Conservation (phyloP, 2,113 vertebrate species). For the Paralichthys olivaceus region DNA sequence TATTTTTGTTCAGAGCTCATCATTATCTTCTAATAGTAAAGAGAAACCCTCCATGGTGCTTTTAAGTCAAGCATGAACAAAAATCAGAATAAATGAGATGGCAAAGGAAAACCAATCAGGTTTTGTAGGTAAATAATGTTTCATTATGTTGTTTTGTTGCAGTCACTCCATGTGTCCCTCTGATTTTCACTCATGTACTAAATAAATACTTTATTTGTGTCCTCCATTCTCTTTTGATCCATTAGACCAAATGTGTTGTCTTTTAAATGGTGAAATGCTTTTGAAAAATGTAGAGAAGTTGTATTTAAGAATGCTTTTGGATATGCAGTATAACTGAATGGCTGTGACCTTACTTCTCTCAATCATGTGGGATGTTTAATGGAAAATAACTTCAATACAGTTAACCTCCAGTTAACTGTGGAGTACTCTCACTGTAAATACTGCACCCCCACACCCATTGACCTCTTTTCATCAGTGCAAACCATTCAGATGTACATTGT, state of each 20-base stretch:
- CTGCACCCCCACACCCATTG: neutral
- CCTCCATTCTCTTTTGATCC: too few relatives aligned
- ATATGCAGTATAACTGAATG: too few relatives aligned
- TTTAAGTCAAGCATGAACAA: neutral
- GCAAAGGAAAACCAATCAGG: neutral
- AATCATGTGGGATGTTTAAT: neutral
- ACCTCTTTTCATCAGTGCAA: neutral
- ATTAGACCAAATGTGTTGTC: neutral
- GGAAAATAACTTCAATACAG: neutral
- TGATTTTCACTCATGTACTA: neutral
- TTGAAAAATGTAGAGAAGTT: neutral
- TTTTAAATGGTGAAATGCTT: neutral
- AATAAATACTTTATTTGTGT: neutral
- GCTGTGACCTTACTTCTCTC: too few relatives aligned
- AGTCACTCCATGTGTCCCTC: neutral
- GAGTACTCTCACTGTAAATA: neutral
- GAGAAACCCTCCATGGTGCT: neutral
- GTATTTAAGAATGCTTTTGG: too few relatives aligned
- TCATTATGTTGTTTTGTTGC: neutral
- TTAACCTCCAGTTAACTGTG: neutral
- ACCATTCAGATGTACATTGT: too few relatives aligned
- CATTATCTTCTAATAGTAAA: neutral
- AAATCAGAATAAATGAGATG: neutral
- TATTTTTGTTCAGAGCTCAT: neutral
- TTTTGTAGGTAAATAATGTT: neutral